Base-by-base conservation (phyloP, 2,888 invertebrate genomes). In the Chrysotoxum bicinctum region DNA sequence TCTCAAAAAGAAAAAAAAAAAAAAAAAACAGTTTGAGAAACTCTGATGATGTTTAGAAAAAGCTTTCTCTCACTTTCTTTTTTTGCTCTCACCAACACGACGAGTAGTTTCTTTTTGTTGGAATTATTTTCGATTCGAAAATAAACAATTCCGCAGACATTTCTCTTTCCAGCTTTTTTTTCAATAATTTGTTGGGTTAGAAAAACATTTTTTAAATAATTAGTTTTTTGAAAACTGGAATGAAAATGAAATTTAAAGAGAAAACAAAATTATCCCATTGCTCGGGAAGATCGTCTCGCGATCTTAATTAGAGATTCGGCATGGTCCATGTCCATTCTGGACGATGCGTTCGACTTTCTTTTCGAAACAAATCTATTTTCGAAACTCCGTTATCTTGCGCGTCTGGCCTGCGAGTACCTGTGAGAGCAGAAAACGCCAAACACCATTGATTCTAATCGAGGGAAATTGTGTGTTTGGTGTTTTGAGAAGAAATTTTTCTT, bases 361-460 rank as follows among this genome's bases (percentile, higher is more conserved):
- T 80, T 79, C 79, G 83, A 83, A 74, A 50, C 50, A 50, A 80
- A 66, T 84, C 84, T 84, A 84, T 84, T 84, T 84, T 84, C 84
- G 84, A 84, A 84, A 75, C 45, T 80, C 80, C 72, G 58, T 85
- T 85, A 85, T 81, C 77, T 85, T 62, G 62, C 54, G 48, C 45
- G 62, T 30, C 68, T 43, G 52, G 52, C 72, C 43, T 77, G 72
- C 77, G 72, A 72, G 76, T 85, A 85, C 85, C 85, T 85, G 85
- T 69, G 76, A 77, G 76, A 54, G 58, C 23, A 21, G 2, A 32
- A 66, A 54, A 66, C 62, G 32, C 73, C 72, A 73, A 70, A 6
- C 75, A 85, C 40, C 69, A 83, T 69, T 81, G 81, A 81, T 76
- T 77, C 68, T 72, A 85, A 85, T 85, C 81, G 85, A 64, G 43